Conservation (phyloP, 2,113 vertebrate genomes). For the Oreochromis spilurus region DNA sequence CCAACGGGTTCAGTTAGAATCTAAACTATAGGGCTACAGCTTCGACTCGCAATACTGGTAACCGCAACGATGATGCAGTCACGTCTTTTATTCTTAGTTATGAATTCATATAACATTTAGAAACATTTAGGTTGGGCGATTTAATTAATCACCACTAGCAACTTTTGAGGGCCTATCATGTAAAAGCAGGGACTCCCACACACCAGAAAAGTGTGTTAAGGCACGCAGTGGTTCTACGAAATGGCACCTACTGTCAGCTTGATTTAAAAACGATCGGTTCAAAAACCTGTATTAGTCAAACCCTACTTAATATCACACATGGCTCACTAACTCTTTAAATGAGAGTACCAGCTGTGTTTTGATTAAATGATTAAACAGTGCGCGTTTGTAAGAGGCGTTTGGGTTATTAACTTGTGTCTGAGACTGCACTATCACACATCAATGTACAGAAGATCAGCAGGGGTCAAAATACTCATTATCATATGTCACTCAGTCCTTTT, state of each 20-base stretch:
- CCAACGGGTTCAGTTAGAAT: not conserved
- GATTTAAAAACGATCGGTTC: constrained; percentile 4
- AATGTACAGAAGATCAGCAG: constrained; percentile 30
- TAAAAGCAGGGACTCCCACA: not conserved
- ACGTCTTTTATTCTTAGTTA: not conserved
- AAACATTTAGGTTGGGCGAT: not conserved
- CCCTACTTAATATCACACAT: constrained; percentile 22
- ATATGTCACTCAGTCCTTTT: constrained; percentile 43
- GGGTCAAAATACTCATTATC: constrained; percentile 56
- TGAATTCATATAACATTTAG: not conserved
- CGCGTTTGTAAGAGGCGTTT: constrained; percentile 40
- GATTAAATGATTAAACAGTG: constrained; percentile 55
- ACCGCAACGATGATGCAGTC: not conserved
- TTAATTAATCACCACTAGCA: not conserved
- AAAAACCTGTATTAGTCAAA: constrained; percentile 36
- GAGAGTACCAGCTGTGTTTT: constrained; percentile 45
- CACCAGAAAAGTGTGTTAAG: not conserved
- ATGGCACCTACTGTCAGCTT: not conserved
- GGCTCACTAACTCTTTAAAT: constrained; percentile 51
- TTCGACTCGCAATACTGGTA: not conserved
- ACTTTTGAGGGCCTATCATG: not conserved
- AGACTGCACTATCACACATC: constrained; percentile 36
- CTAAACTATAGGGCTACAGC: not conserved
- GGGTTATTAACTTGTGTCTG: constrained; percentile 46
- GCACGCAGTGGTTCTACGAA: not conserved